phyloP scores from a whole-genome alignment of 2,888 invertebrate species.

The Callyntrura guangdongensis region DNA sequence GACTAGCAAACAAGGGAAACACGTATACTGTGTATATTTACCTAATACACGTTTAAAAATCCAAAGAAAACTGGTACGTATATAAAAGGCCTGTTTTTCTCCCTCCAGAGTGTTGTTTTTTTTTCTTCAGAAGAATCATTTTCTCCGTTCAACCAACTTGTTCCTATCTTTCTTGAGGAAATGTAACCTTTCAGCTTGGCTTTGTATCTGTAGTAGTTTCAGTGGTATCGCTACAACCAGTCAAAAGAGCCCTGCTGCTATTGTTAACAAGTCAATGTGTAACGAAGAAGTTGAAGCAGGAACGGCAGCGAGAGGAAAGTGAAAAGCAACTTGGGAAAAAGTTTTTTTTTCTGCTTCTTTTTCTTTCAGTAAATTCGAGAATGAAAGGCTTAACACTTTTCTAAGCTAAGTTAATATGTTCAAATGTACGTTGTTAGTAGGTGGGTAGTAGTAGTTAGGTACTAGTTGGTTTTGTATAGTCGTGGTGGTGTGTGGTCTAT shows the following conservation, averaged over 20 bases:
- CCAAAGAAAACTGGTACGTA: neutral
- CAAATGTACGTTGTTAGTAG: neutral
- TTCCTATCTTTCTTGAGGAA: constrained; percentile 33
- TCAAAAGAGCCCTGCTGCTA: constrained; percentile 12
- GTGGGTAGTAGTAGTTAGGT: neutral
- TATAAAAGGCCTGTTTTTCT: too few species aligned
- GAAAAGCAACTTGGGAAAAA: constrained; percentile 14
- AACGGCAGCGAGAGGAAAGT: neutral
- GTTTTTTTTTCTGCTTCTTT: constrained; percentile 3
- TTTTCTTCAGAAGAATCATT: constrained; percentile 30
- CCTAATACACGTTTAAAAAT: neutral
- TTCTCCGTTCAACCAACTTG: constrained; percentile 37
- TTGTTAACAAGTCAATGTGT: constrained; percentile 26
- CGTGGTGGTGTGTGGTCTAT: neutral
- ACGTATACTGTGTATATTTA: neutral
- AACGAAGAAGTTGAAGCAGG: constrained; percentile 21
- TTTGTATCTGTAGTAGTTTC: neutral
- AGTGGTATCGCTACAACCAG: constrained; percentile 11
- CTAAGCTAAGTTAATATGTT: neutral
- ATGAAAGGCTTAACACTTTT: constrained; percentile 46
- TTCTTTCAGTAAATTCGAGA: constrained; percentile 40
- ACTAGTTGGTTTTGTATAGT: constrained; percentile 8
- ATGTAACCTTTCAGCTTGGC: constrained; percentile 53
- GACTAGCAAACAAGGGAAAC: neutral
- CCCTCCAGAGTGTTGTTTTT: constrained; percentile 28